A percentile compares a stretch with the other conserved stretches of the same genome.
Evolutionary conservation across 2,113 vertebrate genomes (phyloP).

Genomic region (Octodon degus): DNA sequence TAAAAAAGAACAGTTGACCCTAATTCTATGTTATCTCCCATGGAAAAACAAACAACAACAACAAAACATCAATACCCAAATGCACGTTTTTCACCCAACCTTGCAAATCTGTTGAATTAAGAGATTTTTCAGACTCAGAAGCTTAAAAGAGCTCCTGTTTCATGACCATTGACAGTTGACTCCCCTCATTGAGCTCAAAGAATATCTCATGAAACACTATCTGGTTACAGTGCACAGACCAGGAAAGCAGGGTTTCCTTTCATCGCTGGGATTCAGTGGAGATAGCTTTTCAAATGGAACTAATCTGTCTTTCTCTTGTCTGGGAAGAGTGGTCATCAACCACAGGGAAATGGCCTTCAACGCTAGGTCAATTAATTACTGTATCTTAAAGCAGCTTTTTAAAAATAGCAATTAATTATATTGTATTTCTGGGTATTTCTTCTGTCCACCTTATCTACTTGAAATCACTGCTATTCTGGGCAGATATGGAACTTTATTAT

Average conservation of each 20-base stretch:
- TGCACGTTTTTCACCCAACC: background rate
- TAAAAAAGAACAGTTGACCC: background rate
- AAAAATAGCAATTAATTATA: slow-evolving; percentile 86
- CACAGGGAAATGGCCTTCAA: slow-evolving; percentile 78
- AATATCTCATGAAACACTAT: background rate
- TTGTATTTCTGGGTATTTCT: slow-evolving; percentile 79
- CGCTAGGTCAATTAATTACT: slow-evolving; percentile 86
- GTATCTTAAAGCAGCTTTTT: slow-evolving; percentile 80
- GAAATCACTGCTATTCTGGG: slow-evolving; percentile 82
- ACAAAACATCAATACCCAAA: background rate
- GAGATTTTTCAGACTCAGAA: background rate
- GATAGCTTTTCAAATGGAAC: slow-evolving; percentile 59
- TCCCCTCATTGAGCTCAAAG: background rate
- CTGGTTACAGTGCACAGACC: background rate
- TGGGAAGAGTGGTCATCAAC: slow-evolving; percentile 79
- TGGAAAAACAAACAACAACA: background rate
- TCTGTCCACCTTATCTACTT: slow-evolving; percentile 76
- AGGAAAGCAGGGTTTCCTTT: background rate
- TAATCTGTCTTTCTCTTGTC: slow-evolving; percentile 66
- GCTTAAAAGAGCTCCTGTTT: background rate
- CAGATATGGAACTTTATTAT: slow-evolving; percentile 80
- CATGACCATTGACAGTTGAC: fast-evolving
- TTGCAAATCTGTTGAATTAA: background rate
- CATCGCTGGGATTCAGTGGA: slow-evolving; percentile 44
- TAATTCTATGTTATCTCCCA: fast-evolving